phyloP scores from a whole-genome alignment of 53 echinoderm and acorn worm species.

The Patiria pectinifera region DNA sequence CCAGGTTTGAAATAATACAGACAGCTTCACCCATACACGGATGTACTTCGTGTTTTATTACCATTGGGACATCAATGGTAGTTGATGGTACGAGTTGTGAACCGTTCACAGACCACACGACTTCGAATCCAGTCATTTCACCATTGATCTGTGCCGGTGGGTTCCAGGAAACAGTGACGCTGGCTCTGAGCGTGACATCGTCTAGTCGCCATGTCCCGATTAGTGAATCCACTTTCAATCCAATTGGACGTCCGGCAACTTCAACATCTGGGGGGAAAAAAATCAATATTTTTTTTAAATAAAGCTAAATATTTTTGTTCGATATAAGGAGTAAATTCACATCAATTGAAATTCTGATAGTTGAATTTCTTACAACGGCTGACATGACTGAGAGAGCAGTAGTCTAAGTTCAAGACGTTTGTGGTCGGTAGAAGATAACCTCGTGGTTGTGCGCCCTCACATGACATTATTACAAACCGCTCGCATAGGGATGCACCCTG shows the following conservation, averaged over 20 bases:
- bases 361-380: no score
- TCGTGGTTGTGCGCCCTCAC: no score
- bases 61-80: neutral
- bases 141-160: slow-evolving; percentile 39
- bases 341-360: no score
- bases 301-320: no score
- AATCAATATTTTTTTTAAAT: no score
- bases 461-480: no score
- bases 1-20: neutral
- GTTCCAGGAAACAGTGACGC: slow-evolving; percentile 20
- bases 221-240: neutral
- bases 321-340: no score
- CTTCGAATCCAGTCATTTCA: neutral
- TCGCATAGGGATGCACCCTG: no score
- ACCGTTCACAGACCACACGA: neutral
- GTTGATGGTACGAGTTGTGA: neutral
- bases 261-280: neutral
- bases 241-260: neutral
- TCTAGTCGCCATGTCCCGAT: neutral
- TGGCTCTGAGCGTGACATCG: neutral
- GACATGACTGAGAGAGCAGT: no score
- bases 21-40: no score
- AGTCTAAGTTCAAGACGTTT: no score
- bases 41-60: neutral
- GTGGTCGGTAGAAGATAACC: no score